Evolutionary conservation across 1,140 invertebrate species (phyloP), one percentile per base, ranked within the genome.

Genomic region (Parapsyche elsis): DNA sequence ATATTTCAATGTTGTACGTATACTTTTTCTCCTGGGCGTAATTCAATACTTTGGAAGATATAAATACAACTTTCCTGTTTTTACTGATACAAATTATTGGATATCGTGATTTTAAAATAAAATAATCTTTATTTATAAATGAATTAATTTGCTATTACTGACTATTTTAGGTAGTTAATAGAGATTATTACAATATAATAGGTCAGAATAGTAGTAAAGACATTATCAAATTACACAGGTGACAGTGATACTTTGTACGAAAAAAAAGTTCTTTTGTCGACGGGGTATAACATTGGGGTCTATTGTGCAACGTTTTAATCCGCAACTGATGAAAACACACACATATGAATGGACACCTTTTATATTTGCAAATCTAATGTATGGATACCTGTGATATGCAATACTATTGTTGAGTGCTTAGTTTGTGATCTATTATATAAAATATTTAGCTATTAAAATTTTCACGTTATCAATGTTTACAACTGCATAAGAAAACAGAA

Each of bases 191-290:
- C 67, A 71, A 71, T 71, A 44, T 23, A 71, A 44, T 44, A 12
- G 30, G 67, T 26, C 10, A 21, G 21, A 61, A 61, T 61, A 19
- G 0, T 7, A 16, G 23, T 24, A n/a, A n/a, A 73, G 30, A 73
- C 19, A 73, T 73, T 73, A 73, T 73, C 71, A 46, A 73, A 73
- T 73, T 73, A 73, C 71, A 73, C 23, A 73, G 71, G 71, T 73
- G 71, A 73, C 71, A 73, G 71, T 19, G 71, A 73, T 73, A 73
- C 71, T 49, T 46, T 73, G 45, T 67, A 49, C 44, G 45, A 73
- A 45, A 46, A 46, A 45, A 73, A 67, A 24, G 71, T 23, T 45
- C 71, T 23, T 38, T 73, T 73, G 71, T 73, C 24, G 21, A 21
- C 19, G 5, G 71, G n/a, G 21, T 49, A 73, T 38, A 73, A 46